These are phyloP conservation scores for Platycnemis pennipes DNA, from an alignment of 2,888 invertebrate genomes.

Conservation along the genomic window DNA sequence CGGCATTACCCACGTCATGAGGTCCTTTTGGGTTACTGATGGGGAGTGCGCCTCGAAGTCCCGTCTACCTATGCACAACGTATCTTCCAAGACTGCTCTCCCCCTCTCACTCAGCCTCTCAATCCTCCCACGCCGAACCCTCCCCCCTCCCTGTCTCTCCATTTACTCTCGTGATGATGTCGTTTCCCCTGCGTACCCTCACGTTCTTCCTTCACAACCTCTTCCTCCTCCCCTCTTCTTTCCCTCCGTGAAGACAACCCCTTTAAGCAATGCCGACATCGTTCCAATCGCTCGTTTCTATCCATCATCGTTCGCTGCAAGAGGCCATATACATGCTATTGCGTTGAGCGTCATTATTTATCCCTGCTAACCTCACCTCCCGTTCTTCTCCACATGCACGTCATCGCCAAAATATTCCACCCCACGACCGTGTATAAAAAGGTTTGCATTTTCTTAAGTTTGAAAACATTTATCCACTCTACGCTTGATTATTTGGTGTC, in stretches of 20 bases:
- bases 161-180: conserved; percentile 15
- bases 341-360: too few species aligned
- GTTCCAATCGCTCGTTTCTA: neutral
- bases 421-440: too few species aligned
- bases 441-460: too few species aligned
- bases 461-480: too few species aligned
- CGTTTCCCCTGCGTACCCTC: neutral
- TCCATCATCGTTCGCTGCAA: neutral
- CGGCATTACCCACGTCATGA: conserved; percentile 15
- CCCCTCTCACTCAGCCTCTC: neutral
- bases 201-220: neutral
- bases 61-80: neutral
- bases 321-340: too few species aligned
- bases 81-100: neutral
- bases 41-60: neutral
- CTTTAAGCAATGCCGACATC: neutral
- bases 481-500: too few species aligned
- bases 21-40: neutral
- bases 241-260: neutral
- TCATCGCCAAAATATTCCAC: neutral
- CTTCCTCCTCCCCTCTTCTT: neutral
- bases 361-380: too few species aligned
- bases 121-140: neutral
- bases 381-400: too few species aligned
- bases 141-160: neutral